These are phyloP conservation scores for Cephus sareptanus DNA, from an alignment of 2,888 invertebrate species.

Conservation along the genomic window DNA sequence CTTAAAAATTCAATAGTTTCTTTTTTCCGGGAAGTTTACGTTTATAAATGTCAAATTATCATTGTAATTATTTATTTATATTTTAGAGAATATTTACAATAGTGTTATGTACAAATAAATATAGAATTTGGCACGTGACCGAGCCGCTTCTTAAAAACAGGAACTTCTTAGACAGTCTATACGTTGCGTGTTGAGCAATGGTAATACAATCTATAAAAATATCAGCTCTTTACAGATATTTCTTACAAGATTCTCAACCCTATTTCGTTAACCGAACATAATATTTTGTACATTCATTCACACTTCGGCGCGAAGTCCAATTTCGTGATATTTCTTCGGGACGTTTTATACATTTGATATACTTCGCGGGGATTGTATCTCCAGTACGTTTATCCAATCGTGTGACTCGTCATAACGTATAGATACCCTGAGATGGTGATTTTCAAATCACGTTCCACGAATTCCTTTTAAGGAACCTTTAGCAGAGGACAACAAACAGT, in stretches of 20 bases:
- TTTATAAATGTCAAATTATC: background rate
- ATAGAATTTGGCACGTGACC: slow-evolving; percentile 41
- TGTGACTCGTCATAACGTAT: background rate
- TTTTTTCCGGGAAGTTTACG: background rate
- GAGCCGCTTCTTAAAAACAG: slow-evolving; percentile 42
- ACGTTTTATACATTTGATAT: background rate
- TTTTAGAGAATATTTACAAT: background rate
- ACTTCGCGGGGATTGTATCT: background rate
- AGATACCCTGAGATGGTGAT: background rate
- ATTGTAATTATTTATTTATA: background rate
- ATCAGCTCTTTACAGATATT: background rate
- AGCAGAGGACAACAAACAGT: background rate
- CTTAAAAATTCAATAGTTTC: background rate
- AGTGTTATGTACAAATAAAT: slow-evolving; percentile 59
- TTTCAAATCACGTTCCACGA: background rate
- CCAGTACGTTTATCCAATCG: background rate
- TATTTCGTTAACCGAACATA: background rate
- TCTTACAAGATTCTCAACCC: background rate
- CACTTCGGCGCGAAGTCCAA: background rate
- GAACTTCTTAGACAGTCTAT: slow-evolving; percentile 64
- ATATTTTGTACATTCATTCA: background rate
- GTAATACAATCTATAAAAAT: slow-evolving; percentile 3
- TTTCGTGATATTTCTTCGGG: background rate
- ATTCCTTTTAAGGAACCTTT: background rate
- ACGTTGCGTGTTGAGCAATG: slow-evolving; percentile 42